Percentiles rank a stretch among this genome's conserved stretches.
Conservation (phyloP, 2,888 invertebrate species). For the Lochmaea capreae region DNA sequence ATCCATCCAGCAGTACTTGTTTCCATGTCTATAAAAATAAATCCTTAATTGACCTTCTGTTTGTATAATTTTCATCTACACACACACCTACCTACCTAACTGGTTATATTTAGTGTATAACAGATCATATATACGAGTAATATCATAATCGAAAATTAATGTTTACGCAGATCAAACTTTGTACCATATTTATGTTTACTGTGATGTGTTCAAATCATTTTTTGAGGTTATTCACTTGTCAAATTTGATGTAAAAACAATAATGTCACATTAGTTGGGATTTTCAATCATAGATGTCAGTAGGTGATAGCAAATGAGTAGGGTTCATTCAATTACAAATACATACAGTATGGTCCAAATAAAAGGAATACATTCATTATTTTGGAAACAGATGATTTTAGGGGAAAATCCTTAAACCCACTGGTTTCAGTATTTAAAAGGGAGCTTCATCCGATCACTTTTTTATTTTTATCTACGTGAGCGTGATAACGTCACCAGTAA, state of each 20-base stretch:
- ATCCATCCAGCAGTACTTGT: constrained; percentile 61
- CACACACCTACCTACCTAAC: constrained; percentile 11
- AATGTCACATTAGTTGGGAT: background rate
- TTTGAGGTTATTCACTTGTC: constrained; percentile 29
- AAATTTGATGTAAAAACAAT: background rate
- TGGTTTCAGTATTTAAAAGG: too few species aligned
- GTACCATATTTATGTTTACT: constrained; percentile 10
- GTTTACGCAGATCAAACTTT: constrained; percentile 14
- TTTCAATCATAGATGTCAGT: background rate
- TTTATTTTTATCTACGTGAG: too few species aligned
- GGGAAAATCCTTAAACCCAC: too few species aligned
- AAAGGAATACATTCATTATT: too few species aligned
- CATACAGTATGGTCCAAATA: too few species aligned
- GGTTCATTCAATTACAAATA: too few species aligned
- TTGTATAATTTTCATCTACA: background rate
- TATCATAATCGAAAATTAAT: constrained; percentile 22
- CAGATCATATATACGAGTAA: constrained; percentile 16
- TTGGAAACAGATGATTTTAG: too few species aligned
- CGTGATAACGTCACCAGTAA: too few species aligned
- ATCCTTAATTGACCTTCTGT: constrained; percentile 12
- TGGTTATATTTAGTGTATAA: constrained; percentile 15
- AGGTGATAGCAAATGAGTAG: background rate
- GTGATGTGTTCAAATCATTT: constrained; percentile 22
- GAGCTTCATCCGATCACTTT: too few species aligned
- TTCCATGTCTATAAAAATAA: constrained; percentile 51